Evolutionary conservation across 2,113 vertebrate genomes (phyloP), one percentile per base, ranked within the genome.

Genomic region (Chaenocephalus aceratus): DNA sequence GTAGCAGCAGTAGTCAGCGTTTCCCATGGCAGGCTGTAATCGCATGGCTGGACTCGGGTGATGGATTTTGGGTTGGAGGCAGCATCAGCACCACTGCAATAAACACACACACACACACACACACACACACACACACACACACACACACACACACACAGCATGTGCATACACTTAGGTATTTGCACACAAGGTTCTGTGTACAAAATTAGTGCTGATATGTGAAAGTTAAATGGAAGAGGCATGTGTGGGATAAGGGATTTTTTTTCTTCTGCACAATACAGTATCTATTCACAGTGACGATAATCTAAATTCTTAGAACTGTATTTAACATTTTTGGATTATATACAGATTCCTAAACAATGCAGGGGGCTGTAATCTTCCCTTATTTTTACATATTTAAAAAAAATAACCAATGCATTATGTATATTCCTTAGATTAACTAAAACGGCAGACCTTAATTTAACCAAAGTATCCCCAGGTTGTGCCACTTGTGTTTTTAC

Each of bases 1-100:
- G 91, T 91, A 92, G 91, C 89, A 91, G 89, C 79, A 91, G 82
- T 85, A 91, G 93, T 94, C 94, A 94, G 93, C 94, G 84, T 93
- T 94, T 94, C 91, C 85, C 75, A 86, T 92, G 91, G 89, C 89
- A 91, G 91, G 75, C 89, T 90, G 89, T 92, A 93, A 94, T 89
- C 86, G 92, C 89, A 89, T 91, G 90, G 91, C 88, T 93, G 87
- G 90, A 91, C 86, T 88, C 88, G 84, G 88, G 88, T 94, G 93
- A 95, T 93, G 93, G 92, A 94, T 93, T 92, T 75, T 86, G 81
- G 90, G 93, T 92, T 88, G 84, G 86, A 85, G 88, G 86, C 88
- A 91, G 79, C 91, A 93, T 92, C 92, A 93, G 88, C 92, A 92
- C 65, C 87, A 74, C 60, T 78, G 87, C 88, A 91, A 85, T 81